phyloP scores from a whole-genome alignment of 2,888 invertebrate genomes.

The Hipparchia sbordonii region DNA sequence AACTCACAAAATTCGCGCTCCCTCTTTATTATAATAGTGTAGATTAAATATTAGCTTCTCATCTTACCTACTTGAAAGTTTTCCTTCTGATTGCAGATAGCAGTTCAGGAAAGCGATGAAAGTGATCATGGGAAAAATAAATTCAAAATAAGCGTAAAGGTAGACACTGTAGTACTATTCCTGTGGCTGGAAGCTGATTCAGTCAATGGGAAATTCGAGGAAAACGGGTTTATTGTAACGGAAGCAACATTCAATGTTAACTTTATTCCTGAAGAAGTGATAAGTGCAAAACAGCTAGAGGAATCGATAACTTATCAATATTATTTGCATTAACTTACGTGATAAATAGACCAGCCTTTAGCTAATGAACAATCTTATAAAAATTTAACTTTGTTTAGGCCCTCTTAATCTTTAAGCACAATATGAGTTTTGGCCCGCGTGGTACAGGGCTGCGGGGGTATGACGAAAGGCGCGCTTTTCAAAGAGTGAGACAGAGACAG shows the following conservation, averaged over 20 bases:
- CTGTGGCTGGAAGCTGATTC: slow-evolving; percentile 85
- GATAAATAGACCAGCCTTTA: no score
- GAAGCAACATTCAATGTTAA: slow-evolving; percentile 48
- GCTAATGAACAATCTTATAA: no score
- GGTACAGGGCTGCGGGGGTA: no score
- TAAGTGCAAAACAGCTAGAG: slow-evolving; percentile 51
- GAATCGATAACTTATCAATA: slow-evolving; percentile 61
- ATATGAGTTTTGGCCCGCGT: no score
- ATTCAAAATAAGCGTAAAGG: slow-evolving; percentile 55
- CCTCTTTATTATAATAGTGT: no score
- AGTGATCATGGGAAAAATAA: slow-evolving; percentile 14
- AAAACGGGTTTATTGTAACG: slow-evolving; percentile 88
- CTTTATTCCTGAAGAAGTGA: slow-evolving; percentile 48
- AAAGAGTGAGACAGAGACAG: no score
- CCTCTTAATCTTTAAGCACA: no score
- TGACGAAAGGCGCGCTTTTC: no score
- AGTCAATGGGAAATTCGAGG: slow-evolving; percentile 85
- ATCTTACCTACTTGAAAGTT: background rate
- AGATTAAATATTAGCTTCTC: background rate
- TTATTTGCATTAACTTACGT: slow-evolving; percentile 58
- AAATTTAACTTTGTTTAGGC: no score
- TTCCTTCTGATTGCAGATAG: slow-evolving; percentile 53
- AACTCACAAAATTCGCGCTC: no score
- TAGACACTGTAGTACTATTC: slow-evolving; percentile 84
- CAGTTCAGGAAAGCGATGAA: slow-evolving; percentile 45